Percentiles rank a stretch among this genome's conserved stretches.
phyloP scores from a whole-genome alignment of 1,140 invertebrate genomes.

The Brachionus rotundiformis region DNA sequence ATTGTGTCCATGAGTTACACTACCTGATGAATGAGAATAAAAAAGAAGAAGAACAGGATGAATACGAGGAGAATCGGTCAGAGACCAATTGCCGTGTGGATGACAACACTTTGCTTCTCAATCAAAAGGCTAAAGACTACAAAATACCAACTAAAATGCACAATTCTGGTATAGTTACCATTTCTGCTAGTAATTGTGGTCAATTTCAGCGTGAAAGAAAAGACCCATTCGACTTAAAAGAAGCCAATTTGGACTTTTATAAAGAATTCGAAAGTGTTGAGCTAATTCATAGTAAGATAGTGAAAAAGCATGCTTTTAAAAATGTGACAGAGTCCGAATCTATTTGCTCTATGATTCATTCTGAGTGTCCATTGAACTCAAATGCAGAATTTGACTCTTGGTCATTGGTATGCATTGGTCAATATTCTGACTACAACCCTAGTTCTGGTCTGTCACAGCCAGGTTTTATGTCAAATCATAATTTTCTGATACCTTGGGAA shows the following conservation, averaged over 20 bases:
- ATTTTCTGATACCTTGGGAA: conserved; percentile 92
- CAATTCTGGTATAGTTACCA: conserved; percentile 3
- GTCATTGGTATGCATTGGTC: conserved; percentile 84
- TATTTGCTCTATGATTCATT: conserved; percentile 79
- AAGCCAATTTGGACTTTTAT: conserved; percentile 51
- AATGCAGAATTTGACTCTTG: conserved; percentile 88
- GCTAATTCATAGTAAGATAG: neutral
- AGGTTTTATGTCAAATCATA: conserved; percentile 82
- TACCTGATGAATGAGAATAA: neutral
- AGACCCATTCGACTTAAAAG: conserved; percentile 42
- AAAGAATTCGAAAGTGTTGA: conserved; percentile 33
- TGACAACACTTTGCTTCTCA: neutral
- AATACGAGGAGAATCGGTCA: neutral
- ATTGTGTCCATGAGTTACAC: conserved; percentile 76
- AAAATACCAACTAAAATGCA: conserved; percentile 7
- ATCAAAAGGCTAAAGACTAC: conserved; percentile 3
- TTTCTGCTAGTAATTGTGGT: conserved; percentile 51
- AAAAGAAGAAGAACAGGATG: neutral
- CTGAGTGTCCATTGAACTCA: conserved; percentile 73
- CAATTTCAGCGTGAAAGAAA: conserved; percentile 42
- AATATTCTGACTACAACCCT: conserved; percentile 78
- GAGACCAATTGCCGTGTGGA: neutral
- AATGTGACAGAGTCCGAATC: neutral
- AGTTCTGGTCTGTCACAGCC: conserved; percentile 75
- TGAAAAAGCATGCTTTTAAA: neutral